phyloP scores from a whole-genome alignment of 2,888 invertebrate genomes.

The Lathronympha strigana region DNA sequence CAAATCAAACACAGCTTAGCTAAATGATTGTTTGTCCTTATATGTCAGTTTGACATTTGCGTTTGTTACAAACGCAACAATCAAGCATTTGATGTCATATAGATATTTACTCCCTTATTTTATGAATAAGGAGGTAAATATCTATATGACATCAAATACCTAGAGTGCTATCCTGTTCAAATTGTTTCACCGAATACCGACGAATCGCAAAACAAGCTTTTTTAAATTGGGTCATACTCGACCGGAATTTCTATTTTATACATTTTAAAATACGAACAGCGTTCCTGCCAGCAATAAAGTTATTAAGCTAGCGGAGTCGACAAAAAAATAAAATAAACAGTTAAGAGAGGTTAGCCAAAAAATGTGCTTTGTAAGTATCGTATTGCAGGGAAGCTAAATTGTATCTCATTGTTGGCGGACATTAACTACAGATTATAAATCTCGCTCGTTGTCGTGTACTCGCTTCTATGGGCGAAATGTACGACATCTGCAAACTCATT shows the following conservation, averaged over 20 bases:
- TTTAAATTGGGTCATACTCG: slow-evolving; percentile 35
- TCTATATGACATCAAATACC: background rate
- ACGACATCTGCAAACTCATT: slow-evolving; percentile 56
- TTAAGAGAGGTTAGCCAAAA: slow-evolving; percentile 70
- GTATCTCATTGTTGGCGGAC: slow-evolving; percentile 76
- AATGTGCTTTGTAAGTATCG: slow-evolving; percentile 74
- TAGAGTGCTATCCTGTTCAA: background rate
- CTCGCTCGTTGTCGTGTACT: slow-evolving; percentile 59
- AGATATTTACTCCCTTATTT: no score
- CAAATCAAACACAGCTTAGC: no score
- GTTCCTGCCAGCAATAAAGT: slow-evolving; percentile 70
- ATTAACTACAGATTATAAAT: slow-evolving; percentile 78
- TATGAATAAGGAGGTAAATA: no score
- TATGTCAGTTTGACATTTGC: no score
- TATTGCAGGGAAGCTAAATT: slow-evolving; percentile 71
- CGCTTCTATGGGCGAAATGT: slow-evolving; percentile 49
- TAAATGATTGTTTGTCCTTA: no score
- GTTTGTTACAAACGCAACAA: no score
- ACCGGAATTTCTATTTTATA: slow-evolving; percentile 51
- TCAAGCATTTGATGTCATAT: background rate
- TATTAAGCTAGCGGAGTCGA: slow-evolving; percentile 67
- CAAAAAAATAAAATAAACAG: slow-evolving; percentile 64
- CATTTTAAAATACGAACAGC: slow-evolving; percentile 66
- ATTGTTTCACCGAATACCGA: slow-evolving; percentile 12
- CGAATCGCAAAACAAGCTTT: slow-evolving; percentile 33